A percentile compares a stretch with the other conserved stretches of the same genome.
Evolutionary conservation across 2,888 invertebrate genomes (phyloP).

Genomic region (Caenorhabditis uteleia): DNA sequence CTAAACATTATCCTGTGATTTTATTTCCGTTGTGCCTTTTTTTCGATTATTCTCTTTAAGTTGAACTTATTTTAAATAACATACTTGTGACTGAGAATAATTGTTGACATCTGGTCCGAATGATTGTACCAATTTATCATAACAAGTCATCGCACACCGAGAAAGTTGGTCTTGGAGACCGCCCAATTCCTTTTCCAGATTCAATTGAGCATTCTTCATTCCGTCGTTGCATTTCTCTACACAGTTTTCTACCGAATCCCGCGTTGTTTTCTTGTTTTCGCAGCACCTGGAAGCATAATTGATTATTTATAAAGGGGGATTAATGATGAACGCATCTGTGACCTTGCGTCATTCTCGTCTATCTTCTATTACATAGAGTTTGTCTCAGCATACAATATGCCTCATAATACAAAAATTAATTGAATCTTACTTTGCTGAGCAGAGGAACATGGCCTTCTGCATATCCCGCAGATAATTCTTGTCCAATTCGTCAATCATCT

Average conservation of each 20-base stretch:
- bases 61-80: not conserved
- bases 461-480: constrained; percentile 57
- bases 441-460: constrained; percentile 62
- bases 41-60: not conserved
- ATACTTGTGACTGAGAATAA: constrained; percentile 44
- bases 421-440: constrained; percentile 54
- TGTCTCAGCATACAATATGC: no score
- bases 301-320: not conserved
- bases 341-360: no score
- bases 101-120: constrained; percentile 57
- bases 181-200: constrained; percentile 57
- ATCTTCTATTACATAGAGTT: no score
- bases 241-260: constrained; percentile 60
- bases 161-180: constrained; percentile 55
- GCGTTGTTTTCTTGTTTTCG: constrained; percentile 51
- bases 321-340: no score
- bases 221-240: constrained; percentile 60
- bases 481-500: constrained; percentile 60
- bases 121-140: constrained; percentile 58
- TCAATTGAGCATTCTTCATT: constrained; percentile 58
- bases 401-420: not conserved
- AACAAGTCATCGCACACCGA: constrained; percentile 62
- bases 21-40: not conserved
- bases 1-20: no score
- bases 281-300: constrained; percentile 47